Conservation (phyloP, 2,888 invertebrate species). For the Apantesis nais region DNA sequence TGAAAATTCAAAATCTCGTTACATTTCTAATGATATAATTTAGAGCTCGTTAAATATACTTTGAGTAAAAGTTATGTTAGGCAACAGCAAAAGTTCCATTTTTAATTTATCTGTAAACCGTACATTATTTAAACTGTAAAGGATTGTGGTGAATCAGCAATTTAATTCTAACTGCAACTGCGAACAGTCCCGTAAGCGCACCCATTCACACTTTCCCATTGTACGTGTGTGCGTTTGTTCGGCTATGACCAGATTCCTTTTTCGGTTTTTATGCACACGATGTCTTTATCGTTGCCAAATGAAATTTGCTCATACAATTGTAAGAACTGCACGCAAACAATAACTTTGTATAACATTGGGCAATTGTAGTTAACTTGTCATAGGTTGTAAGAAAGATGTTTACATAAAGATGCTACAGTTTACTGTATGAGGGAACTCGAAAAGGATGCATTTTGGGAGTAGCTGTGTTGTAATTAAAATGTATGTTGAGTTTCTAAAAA, state of each 20-base stretch:
- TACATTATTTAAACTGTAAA: constrained; percentile 36
- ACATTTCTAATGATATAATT: no score
- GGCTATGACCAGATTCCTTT: constrained; percentile 34
- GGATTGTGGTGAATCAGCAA: constrained; percentile 55
- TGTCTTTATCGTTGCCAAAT: constrained; percentile 22
- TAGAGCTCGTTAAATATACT: no score
- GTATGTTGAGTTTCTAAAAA: no score
- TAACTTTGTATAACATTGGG: constrained; percentile 9
- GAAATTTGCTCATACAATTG: constrained; percentile 21
- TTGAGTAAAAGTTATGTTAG: not conserved
- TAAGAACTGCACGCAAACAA: constrained; percentile 13
- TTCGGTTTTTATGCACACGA: constrained; percentile 25
- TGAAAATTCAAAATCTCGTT: no score
- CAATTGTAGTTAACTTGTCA: constrained; percentile 9
- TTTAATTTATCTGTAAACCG: constrained; percentile 42
- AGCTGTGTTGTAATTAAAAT: not conserved
- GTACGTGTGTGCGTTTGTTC: constrained; percentile 24
- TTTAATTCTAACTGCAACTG: constrained; percentile 44
- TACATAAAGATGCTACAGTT: not conserved
- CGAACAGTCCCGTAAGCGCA: constrained; percentile 33
- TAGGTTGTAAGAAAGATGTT: not conserved
- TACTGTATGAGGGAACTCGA: not conserved
- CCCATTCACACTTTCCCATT: constrained; percentile 54
- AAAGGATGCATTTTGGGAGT: no score
- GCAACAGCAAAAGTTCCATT: constrained; percentile 11